Base-by-base conservation (phyloP, 2,797 vertebrate species). In the Tenualosa ilisha region DNA sequence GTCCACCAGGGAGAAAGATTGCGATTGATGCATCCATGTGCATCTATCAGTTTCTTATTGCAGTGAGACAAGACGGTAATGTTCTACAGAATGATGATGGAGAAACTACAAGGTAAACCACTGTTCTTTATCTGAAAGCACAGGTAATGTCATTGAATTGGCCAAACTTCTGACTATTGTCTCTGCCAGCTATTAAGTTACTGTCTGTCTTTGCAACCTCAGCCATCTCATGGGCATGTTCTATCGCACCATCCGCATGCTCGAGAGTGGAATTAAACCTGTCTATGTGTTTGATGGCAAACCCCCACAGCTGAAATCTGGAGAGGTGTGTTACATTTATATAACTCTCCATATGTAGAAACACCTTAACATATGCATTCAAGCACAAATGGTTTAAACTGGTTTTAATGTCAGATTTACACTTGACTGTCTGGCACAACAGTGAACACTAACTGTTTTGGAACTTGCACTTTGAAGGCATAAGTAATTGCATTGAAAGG, bases 181-280 rank as follows among this genome's bases (percentile, higher is more conserved):
- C 63, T 63, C 12, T 43, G 68, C 15, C 15, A 40, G 2, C 12
- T 43, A 5, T 43, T 43, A 15, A 43, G 31, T 20, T 43, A 20
- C 17, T 75, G 37, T 43, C 0, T 43, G 0, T 37, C 2, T 53
- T 85, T 84, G 83, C 22, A 31, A 86, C 68, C 22, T 2, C 89
- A 96, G 98, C 92, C 98, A 99, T 92, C 93, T 99, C 24, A 96
- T 99, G 98, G 98, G 98, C 51, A 97, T 99, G 97, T 99, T 99
- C 93, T 99, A 99, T 93, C 96, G 97, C 49, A 99, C 98, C 46
- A 97, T 99, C 89, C 97, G 98, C 85, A 99, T 99, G 97, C 90
- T 99, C 89, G 98, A 99, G 90, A 96, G 96, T 0, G 98, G 98
- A 83, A 99, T 99, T 92, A 99, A 98, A 89, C 98, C 98, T 0